These are phyloP conservation scores for Trachelus tabidus DNA, from an alignment of 2,888 invertebrate species.

Conservation along the genomic window DNA sequence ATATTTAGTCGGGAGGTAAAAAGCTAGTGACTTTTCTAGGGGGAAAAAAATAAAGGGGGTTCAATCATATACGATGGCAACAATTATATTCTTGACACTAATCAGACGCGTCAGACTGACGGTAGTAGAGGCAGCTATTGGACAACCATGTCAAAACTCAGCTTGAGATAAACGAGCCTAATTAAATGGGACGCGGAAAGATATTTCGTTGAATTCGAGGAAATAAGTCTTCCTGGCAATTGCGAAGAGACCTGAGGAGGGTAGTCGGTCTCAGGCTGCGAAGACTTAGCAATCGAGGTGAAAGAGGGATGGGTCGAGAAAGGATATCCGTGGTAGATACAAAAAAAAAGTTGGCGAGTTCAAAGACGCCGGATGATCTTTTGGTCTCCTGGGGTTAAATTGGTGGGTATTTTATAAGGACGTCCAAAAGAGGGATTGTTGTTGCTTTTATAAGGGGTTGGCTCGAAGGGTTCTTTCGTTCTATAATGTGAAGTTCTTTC, in stretches of 20 bases:
- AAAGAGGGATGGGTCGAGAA: neutral
- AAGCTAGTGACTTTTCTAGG: too few relatives aligned
- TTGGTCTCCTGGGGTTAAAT: too few relatives aligned
- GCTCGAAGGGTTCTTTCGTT: neutral
- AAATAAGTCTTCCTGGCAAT: neutral
- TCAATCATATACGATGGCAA: neutral
- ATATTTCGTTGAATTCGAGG: neutral
- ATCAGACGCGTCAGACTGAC: too few relatives aligned
- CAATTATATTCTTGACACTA: too few relatives aligned
- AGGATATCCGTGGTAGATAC: neutral
- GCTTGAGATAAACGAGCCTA: neutral
- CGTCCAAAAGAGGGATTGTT: neutral
- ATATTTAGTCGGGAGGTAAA: too few relatives aligned
- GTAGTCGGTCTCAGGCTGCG: neutral
- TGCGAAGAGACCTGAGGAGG: neutral
- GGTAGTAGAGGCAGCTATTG: too few relatives aligned
- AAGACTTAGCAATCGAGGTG: neutral
- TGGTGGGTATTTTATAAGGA: neutral
- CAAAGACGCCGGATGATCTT: neutral
- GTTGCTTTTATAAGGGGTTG: neutral
- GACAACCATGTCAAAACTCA: neutral
- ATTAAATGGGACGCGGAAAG: neutral
- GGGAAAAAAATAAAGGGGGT: neutral
- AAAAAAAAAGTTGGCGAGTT: neutral
- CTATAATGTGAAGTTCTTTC: too few relatives aligned